A percentile compares a stretch with the other conserved stretches of the same genome.
Conservation (phyloP, 1,140 invertebrate species). For the Vanessa atalanta region DNA sequence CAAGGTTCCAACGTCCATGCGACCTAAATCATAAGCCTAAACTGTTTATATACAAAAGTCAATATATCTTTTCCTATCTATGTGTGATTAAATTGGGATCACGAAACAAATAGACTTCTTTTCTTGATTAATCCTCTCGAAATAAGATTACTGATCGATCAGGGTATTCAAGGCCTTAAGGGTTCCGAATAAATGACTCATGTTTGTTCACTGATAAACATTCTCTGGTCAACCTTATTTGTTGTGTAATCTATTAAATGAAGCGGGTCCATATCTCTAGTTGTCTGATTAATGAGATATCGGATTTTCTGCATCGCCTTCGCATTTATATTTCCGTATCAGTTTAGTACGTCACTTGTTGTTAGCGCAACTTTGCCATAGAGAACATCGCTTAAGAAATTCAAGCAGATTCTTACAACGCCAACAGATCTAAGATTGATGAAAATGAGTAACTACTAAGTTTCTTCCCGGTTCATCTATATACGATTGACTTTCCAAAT, state of each 20-base stretch:
- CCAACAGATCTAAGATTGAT: too few relatives aligned
- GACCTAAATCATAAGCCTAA: too few relatives aligned
- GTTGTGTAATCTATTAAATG: slow-evolving; percentile 7
- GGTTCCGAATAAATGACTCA: neutral
- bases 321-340: neutral
- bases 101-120: slow-evolving; percentile 17
- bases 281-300: neutral
- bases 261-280: neutral
- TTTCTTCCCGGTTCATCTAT: too few relatives aligned
- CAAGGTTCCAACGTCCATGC: too few relatives aligned
- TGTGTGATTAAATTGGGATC: slow-evolving; percentile 6
- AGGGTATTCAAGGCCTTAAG: slow-evolving; percentile 2
- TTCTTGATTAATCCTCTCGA: slow-evolving; percentile 18
- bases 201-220: neutral
- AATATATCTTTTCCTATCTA: neutral
- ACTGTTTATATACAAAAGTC: too few relatives aligned
- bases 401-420: too few relatives aligned
- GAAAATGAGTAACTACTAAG: too few relatives aligned
- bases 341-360: too few relatives aligned
- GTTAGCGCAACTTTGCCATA: too few relatives aligned
- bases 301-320: neutral
- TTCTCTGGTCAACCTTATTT: slow-evolving; percentile 8
- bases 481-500: too few relatives aligned
- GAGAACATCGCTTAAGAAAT: too few relatives aligned
- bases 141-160: slow-evolving; percentile 20